Evolutionary conservation across 1,140 invertebrate species (phyloP).

Genomic region (silkworm (Bombyx mori)): DNA sequence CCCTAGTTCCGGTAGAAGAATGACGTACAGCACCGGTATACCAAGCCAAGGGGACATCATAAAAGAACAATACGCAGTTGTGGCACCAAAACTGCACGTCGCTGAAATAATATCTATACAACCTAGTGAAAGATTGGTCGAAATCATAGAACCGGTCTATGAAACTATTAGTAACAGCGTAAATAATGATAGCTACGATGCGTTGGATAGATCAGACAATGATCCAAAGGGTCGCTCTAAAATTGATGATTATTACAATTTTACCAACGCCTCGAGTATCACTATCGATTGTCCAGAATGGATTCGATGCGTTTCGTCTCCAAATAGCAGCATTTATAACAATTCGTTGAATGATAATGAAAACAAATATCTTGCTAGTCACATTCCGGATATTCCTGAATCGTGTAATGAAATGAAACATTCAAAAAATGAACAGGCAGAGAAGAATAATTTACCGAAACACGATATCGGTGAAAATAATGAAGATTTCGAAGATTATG

Average conservation of each 20-base stretch:
- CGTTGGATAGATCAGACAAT: conserved; percentile 28
- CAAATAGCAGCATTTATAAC: conserved; percentile 33
- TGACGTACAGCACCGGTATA: conserved; percentile 50
- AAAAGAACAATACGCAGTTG: conserved; percentile 38
- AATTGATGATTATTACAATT: conserved; percentile 42
- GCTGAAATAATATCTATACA: conserved; percentile 63
- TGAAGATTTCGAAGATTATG: conserved; percentile 9
- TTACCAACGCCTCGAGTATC: conserved; percentile 47
- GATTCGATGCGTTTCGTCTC: conserved; percentile 35
- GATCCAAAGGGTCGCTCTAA: conserved; percentile 32
- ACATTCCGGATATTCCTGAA: conserved; percentile 16
- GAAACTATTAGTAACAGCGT: conserved; percentile 48
- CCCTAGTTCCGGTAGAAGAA: conserved; percentile 33
- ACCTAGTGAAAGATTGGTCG: conserved; percentile 50
- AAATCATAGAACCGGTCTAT: conserved; percentile 58
- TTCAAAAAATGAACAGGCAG: not conserved
- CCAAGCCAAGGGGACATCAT: conserved; percentile 22
- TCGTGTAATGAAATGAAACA: conserved; percentile 7
- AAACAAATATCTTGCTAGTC: conserved; percentile 18
- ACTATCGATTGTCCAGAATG: conserved; percentile 49
- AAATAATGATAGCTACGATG: conserved; percentile 42
- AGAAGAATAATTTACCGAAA: not conserved
- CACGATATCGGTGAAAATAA: conserved; percentile 3
- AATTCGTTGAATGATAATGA: conserved; percentile 32
- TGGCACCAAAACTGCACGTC: conserved; percentile 45